Base-by-base conservation (phyloP, 2,888 invertebrate species). In the Scrobipalpa atriplicella region DNA sequence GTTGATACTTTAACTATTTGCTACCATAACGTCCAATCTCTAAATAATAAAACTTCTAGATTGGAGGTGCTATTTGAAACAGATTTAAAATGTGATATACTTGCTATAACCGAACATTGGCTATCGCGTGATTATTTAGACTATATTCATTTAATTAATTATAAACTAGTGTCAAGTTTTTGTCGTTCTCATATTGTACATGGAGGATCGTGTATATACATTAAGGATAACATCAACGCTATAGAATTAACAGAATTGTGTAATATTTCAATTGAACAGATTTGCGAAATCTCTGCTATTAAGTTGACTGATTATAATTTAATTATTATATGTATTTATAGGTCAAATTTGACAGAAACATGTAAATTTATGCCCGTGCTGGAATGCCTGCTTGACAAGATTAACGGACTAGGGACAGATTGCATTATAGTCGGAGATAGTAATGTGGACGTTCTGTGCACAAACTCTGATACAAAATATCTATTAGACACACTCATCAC, bases 251-350 rank as follows among this genome's bases (percentile, higher is more conserved):
- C n/a, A 36, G 58, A 58, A 13, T 19, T 56, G 13, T 13, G 19
- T 19, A 5, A 56, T 13, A 51, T 51, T n/a, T 51, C 51, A 7
- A 16, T n/a, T n/a, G 51, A 51, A 51, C 51, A 51, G 16, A 7
- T 18, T 2, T 51, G 58, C n/a, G 58, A 58, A 58, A 58, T 58
- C 5, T 29, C 58, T 11, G 58, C 36, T 7, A 36, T 58, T 9
- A n/a, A 36, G 11, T 11, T 58, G 11, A 58, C n/a, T 13, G 58
- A 58, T 13, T 58, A 29, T 36, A 29, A 58, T 58, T 13, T 58
- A 58, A 58, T 58, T 7, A n/a, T 58, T 36, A n/a, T 58, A n/a
- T 58, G 60, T 36, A 60, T 60, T n/a, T 60, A 60, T 36, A 60
- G 60, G 38, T 38, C 60, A 9, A 38, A 38, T n/a, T 16, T 60